A percentile compares a stretch with the other conserved stretches of the same genome.
These are phyloP conservation scores for Drosophila tripunctata DNA, from an alignment of 2,888 invertebrate species.

Conservation along the genomic window DNA sequence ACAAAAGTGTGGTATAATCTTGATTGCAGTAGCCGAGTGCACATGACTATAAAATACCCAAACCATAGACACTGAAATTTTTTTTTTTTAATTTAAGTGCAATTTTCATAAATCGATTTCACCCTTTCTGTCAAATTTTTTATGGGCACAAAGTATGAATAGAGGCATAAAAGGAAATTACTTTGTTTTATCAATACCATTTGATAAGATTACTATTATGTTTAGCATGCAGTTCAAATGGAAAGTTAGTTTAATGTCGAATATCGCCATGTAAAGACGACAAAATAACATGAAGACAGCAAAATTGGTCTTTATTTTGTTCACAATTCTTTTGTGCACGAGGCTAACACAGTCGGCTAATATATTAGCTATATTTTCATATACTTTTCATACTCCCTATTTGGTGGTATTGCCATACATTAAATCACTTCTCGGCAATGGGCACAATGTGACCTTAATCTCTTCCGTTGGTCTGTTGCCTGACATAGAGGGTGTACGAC, in stretches of 20 bases:
- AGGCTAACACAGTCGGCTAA: not conserved
- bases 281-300: conserved; percentile 4
- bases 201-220: conserved; percentile 17
- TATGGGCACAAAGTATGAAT: too few species aligned
- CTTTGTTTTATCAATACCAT: not conserved
- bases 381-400: conserved; percentile 12
- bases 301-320: not conserved
- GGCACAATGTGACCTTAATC: conserved; percentile 17
- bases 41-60: not conserved
- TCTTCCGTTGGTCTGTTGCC: not conserved
- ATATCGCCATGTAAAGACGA: conserved; percentile 16
- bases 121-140: not conserved
- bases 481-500: conserved; percentile 9
- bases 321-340: not conserved
- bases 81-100: too few species aligned
- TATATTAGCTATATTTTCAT: conserved; percentile 13
- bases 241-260: conserved; percentile 13
- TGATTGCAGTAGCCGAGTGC: too few species aligned
- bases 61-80: not conserved
- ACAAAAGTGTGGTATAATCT: too few species aligned
- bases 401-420: conserved; percentile 7
- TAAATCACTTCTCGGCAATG: not conserved
- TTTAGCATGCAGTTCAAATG: not conserved
- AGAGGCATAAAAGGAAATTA: not conserved
- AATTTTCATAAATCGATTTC: too few species aligned